A percentile compares a stretch with the other conserved stretches of the same genome.
These are phyloP conservation scores for Octomys mimax DNA, from an alignment of 2,797 vertebrate species.

Conservation along the genomic window DNA sequence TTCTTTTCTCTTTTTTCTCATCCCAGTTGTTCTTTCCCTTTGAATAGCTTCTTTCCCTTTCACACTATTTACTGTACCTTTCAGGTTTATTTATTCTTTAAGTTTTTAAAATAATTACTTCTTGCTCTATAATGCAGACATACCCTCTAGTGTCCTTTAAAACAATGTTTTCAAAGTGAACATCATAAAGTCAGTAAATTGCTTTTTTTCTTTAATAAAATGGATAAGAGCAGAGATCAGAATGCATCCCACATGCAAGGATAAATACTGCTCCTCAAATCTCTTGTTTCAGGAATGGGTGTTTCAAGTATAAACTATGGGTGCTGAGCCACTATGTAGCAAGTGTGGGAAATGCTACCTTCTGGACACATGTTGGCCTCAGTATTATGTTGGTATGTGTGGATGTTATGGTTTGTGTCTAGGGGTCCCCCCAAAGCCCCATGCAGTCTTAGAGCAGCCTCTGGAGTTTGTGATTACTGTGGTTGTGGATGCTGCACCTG, in stretches of 20 bases:
- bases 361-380: background rate
- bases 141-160: constrained; percentile 45
- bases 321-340: background rate
- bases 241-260: background rate
- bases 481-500: no score
- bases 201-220: background rate
- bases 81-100: no score
- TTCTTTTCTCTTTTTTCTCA: no score
- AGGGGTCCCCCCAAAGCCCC: no score
- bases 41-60: no score
- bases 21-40: no score
- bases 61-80: no score
- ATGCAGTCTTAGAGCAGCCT: no score
- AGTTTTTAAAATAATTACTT: constrained; percentile 30
- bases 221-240: background rate
- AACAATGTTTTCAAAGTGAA: background rate
- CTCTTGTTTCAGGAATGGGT: background rate
- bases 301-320: background rate
- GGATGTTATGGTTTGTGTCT: background rate
- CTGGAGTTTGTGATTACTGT: no score
- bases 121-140: background rate
- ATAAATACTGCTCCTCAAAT: background rate
- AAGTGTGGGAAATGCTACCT: background rate
- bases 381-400: background rate
- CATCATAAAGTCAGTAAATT: background rate